These are phyloP conservation scores for Hemibagrus guttatus DNA, from an alignment of 2,797 vertebrate species.

Conservation along the genomic window DNA sequence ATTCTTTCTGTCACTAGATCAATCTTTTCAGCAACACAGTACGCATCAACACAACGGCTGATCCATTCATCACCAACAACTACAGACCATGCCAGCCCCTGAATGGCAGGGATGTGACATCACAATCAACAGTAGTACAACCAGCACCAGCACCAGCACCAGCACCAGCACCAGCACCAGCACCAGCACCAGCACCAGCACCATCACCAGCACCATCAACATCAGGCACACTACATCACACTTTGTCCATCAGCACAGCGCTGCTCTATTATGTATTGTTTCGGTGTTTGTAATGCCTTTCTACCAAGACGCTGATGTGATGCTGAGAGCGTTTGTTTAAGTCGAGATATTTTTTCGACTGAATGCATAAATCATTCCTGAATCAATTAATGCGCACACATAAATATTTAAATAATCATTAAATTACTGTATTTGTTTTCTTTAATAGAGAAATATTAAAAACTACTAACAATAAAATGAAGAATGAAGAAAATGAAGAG, in stretches of 20 bases:
- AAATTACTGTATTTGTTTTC: not conserved
- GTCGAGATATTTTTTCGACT: not conserved
- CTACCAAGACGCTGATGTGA: not conserved
- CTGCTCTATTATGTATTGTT: constrained; percentile 6
- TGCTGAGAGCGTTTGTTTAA: not conserved
- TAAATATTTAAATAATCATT: not conserved
- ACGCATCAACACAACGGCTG: not conserved
- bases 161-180: not conserved
- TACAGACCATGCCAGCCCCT: constrained; percentile 6
- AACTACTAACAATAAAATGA: not conserved
- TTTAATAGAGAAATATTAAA: not conserved
- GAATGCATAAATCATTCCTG: not conserved
- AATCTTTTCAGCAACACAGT: constrained; percentile 61
- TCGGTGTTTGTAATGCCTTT: not conserved
- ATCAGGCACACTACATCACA: not conserved
- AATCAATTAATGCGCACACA: not conserved
- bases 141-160: not conserved
- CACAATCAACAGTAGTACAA: not conserved
- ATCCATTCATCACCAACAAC: constrained; percentile 28
- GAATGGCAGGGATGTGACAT: constrained; percentile 2
- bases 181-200: not conserved
- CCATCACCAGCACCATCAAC: not conserved
- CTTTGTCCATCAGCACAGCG: not conserved
- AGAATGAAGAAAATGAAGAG: not conserved
- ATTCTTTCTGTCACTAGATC: constrained; percentile 62